Conservation (phyloP, 2,797 vertebrate species). For the Ataeniobius toweri region DNA sequence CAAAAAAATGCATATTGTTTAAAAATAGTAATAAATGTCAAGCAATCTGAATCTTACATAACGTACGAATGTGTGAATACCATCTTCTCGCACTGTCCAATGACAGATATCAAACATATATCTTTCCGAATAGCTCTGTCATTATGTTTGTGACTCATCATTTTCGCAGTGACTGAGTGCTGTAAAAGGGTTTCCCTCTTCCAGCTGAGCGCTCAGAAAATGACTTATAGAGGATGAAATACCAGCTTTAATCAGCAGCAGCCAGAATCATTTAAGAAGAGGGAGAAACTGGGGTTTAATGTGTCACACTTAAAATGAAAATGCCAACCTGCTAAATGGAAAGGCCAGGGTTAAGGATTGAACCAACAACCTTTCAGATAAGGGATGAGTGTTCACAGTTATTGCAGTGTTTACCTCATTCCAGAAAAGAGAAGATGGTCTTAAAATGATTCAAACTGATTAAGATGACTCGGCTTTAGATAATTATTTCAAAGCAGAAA, state of each 20-base stretch:
- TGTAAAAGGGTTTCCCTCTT: conserved; percentile 51
- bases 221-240: conserved; percentile 30
- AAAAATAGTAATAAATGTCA: conserved; percentile 31
- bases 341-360: conserved; percentile 7
- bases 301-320: conserved; percentile 12
- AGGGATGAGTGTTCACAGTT: background rate
- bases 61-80: conserved; percentile 42
- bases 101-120: conserved; percentile 51
- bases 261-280: conserved; percentile 1
- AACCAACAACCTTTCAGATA: background rate
- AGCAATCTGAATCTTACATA: conserved; percentile 24
- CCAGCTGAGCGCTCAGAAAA: conserved; percentile 37
- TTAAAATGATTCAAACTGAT: background rate
- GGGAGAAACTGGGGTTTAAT: conserved; percentile 8
- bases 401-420: background rate
- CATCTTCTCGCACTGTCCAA: conserved; percentile 4
- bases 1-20: conserved; percentile 12
- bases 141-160: conserved; percentile 65
- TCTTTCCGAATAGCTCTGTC: conserved; percentile 48
- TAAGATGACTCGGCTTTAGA: too few relatives aligned
- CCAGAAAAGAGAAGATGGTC: background rate
- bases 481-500: background rate
- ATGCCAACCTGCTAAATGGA: conserved; percentile 4
- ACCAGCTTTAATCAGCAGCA: conserved; percentile 21
- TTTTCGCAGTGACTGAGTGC: conserved; percentile 39